Percentiles rank a stretch among this genome's conserved stretches.
Conservation (phyloP, 2,113 vertebrate genomes). For the Seriola dumerili region DNA sequence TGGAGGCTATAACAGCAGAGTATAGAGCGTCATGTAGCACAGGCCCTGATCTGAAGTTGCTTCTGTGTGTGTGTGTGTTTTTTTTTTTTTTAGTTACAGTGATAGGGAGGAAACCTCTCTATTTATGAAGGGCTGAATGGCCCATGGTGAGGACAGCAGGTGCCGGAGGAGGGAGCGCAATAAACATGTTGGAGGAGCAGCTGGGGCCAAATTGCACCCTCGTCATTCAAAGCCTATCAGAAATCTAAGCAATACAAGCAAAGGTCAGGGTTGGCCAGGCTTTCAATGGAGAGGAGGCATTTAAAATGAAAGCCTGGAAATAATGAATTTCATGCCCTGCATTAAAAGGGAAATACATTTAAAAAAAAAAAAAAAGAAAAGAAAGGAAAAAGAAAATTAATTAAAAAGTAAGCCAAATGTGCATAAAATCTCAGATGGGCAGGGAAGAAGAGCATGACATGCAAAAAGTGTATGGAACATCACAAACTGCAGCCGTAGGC, state of each 20-base stretch:
- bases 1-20: slow-evolving; percentile 27
- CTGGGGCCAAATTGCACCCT: slow-evolving; percentile 80
- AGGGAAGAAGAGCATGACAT: not conserved
- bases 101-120: slow-evolving; percentile 56
- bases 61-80: slow-evolving; percentile 2
- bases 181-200: slow-evolving; percentile 81
- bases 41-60: slow-evolving; percentile 40
- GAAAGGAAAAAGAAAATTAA: slow-evolving; percentile 35
- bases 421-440: slow-evolving; percentile 3
- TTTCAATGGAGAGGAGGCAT: slow-evolving; percentile 71
- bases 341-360: slow-evolving; percentile 53
- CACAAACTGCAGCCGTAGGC: not conserved
- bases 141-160: slow-evolving; percentile 75
- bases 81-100: slow-evolving; percentile 31
- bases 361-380: not conserved
- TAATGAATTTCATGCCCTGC: slow-evolving; percentile 67
- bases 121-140: slow-evolving; percentile 61
- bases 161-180: slow-evolving; percentile 74
- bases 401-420: slow-evolving; percentile 53
- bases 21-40: not conserved
- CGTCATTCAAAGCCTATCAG: slow-evolving; percentile 80
- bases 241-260: slow-evolving; percentile 75
- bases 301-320: slow-evolving; percentile 68
- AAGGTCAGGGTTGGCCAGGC: slow-evolving; percentile 76
- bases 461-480: slow-evolving; percentile 6